Evolutionary conservation across 2,797 vertebrate species (phyloP).

Genomic region (Argyrosomus regius): DNA sequence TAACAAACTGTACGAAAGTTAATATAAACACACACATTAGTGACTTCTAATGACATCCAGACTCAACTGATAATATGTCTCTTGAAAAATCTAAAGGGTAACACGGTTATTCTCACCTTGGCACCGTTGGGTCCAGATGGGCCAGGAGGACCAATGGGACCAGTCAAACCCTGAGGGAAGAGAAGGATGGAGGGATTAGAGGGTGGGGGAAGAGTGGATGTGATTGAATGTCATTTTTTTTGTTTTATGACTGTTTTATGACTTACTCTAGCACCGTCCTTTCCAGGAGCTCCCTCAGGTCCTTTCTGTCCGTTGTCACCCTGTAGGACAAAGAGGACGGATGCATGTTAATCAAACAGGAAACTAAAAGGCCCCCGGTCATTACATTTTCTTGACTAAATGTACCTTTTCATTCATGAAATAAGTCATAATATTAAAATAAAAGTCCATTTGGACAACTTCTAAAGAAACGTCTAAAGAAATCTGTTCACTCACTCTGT

Average conservation of each 20-base stretch:
- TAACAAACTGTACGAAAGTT: background rate
- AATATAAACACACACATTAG: background rate
- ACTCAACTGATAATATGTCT: background rate
- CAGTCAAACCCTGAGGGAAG: conserved; percentile 91
- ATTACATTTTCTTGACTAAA: background rate
- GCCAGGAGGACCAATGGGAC: conserved; percentile 96
- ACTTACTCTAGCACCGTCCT: conserved; percentile 95
- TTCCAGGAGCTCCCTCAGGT: conserved; percentile 94
- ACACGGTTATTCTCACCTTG: conserved; percentile 86
- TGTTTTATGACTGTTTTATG: background rate
- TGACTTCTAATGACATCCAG: background rate
- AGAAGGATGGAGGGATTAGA: background rate
- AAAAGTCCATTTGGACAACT: background rate
- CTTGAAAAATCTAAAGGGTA: background rate
- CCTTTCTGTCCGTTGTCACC: conserved; percentile 96
- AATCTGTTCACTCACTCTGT: conserved; percentile 89
- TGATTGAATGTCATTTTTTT: background rate
- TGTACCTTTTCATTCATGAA: background rate
- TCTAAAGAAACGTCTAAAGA: background rate
- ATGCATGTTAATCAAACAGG: background rate
- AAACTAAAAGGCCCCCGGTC: background rate
- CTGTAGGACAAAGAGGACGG: conserved; percentile 74
- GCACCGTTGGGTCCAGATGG: conserved; percentile 94
- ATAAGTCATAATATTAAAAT: background rate
- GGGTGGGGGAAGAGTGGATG: background rate